phyloP scores from a whole-genome alignment of 2,113 vertebrate genomes.

The Hucho hucho region DNA sequence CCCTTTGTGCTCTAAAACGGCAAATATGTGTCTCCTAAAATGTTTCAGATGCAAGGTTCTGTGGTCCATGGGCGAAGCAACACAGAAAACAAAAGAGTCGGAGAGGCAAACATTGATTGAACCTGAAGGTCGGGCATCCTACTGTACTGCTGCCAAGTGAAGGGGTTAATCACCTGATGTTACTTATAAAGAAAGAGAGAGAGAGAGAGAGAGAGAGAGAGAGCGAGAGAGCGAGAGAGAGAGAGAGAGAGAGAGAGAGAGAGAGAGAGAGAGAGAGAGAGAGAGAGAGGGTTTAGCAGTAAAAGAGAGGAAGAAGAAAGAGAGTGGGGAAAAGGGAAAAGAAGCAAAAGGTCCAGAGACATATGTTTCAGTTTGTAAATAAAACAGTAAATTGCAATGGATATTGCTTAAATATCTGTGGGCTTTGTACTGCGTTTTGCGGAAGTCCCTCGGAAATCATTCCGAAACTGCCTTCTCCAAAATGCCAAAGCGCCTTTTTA shows the following conservation, averaged over 20 bases:
- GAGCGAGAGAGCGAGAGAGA: conserved; percentile 2
- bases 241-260: conserved; percentile 16
- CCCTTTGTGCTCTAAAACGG: conserved; percentile 70
- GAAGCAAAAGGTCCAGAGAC: conserved; percentile 52
- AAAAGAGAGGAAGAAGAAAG: conserved; percentile 48
- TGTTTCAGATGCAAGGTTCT: conserved; percentile 69
- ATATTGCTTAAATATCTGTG: conserved; percentile 75
- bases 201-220: conserved; percentile 16
- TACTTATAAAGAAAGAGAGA: conserved; percentile 5
- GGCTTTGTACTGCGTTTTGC: conserved; percentile 69
- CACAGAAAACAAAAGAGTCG: not conserved
- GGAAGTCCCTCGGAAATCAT: conserved; percentile 75
- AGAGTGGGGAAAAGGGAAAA: conserved; percentile 6
- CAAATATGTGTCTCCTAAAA: conserved; percentile 74
- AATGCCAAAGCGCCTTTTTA: conserved; percentile 70
- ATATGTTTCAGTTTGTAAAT: conserved; percentile 78
- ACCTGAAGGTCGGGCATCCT: conserved; percentile 18
- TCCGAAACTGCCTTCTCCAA: conserved; percentile 65
- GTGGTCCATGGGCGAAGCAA: conserved; percentile 53
- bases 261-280: conserved; percentile 5
- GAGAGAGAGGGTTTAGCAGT: conserved; percentile 31
- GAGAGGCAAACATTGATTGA: conserved; percentile 10
- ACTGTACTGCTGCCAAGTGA: conserved; percentile 22
- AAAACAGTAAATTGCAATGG: conserved; percentile 75
- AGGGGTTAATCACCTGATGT: conserved; percentile 20